A percentile compares a stretch with the other conserved stretches of the same genome.
Conservation (phyloP, 2,888 invertebrate genomes). For the Eulithis prunata region DNA sequence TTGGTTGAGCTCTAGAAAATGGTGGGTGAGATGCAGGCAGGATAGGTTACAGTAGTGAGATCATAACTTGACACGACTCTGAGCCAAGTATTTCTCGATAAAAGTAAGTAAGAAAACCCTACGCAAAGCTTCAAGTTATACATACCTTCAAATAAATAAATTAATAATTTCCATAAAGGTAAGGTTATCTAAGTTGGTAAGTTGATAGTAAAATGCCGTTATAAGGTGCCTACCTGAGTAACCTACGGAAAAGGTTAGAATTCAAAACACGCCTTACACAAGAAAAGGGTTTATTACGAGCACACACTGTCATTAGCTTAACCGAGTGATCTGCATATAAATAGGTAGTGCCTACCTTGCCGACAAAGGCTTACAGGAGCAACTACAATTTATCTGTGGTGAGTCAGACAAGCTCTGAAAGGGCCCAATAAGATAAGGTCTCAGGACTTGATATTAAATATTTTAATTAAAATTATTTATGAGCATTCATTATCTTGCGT, state of each 20-base stretch:
- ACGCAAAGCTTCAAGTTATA: too few relatives aligned
- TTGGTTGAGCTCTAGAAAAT: too few relatives aligned
- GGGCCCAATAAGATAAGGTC: constrained; percentile 29
- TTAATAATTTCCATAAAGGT: too few relatives aligned
- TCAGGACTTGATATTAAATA: constrained; percentile 20
- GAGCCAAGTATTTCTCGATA: too few relatives aligned
- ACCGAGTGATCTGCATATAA: constrained; percentile 53
- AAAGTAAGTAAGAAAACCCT: too few relatives aligned
- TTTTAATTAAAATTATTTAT: constrained; percentile 30
- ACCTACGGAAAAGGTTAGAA: not conserved
- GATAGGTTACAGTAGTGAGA: too few relatives aligned
- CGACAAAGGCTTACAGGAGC: constrained; percentile 22
- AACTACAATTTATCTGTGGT: constrained; percentile 20
- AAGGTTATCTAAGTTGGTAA: not conserved
- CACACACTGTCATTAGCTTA: constrained; percentile 43
- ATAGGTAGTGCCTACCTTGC: constrained; percentile 32
- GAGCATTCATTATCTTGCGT: constrained; percentile 17
- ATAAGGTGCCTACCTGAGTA: not conserved
- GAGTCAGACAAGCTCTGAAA: constrained; percentile 23
- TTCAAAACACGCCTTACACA: constrained; percentile 7
- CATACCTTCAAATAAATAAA: too few relatives aligned
- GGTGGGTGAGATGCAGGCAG: too few relatives aligned
- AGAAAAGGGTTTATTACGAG: constrained; percentile 25
- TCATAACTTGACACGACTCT: too few relatives aligned
- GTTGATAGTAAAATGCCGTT: not conserved